Percentiles rank a stretch among this genome's conserved stretches.
Conservation (phyloP, 2,113 vertebrate genomes). For the Boulengeromyrus knoepffleri region DNA sequence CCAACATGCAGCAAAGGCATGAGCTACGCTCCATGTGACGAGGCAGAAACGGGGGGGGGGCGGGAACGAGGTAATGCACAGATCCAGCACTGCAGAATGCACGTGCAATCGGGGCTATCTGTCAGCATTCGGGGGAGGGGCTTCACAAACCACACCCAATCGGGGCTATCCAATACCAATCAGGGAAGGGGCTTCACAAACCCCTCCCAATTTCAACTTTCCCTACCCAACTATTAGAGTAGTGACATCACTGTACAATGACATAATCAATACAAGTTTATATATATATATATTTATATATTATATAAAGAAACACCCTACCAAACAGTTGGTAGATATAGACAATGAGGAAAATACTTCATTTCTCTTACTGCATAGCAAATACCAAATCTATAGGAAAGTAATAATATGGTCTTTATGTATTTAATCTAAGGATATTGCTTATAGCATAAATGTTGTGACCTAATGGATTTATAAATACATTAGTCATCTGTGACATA, state of each 20-base stretch:
- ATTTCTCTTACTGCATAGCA: slow-evolving; percentile 60
- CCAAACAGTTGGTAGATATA: slow-evolving; percentile 31
- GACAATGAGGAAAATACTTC: slow-evolving; percentile 39
- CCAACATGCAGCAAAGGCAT: background rate
- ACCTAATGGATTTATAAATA: slow-evolving; percentile 16
- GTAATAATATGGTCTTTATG: slow-evolving; percentile 26
- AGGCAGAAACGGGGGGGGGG: background rate
- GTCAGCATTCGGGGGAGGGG: background rate
- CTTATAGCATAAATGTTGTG: slow-evolving; percentile 37
- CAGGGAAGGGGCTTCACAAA: slow-evolving; percentile 17
- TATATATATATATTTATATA: slow-evolving; percentile 18
- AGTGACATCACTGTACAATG: slow-evolving; percentile 28
- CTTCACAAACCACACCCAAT: slow-evolving; percentile 22
- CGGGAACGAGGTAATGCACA: background rate
- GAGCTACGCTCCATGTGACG: background rate
- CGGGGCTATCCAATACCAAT: background rate
- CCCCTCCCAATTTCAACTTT: slow-evolving; percentile 25
- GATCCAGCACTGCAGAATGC: slow-evolving; percentile 20
- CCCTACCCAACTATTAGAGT: slow-evolving; percentile 14
- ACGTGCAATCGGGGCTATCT: background rate
- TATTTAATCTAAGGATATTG: slow-evolving; percentile 48
- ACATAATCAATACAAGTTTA: slow-evolving; percentile 31
- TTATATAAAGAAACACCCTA: background rate
- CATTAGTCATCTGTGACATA: background rate
- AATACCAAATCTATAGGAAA: slow-evolving; percentile 36